Evolutionary conservation across 2,113 vertebrate species (phyloP), one percentile per base, ranked within the genome.

Genomic region (Ailurus styani): DNA sequence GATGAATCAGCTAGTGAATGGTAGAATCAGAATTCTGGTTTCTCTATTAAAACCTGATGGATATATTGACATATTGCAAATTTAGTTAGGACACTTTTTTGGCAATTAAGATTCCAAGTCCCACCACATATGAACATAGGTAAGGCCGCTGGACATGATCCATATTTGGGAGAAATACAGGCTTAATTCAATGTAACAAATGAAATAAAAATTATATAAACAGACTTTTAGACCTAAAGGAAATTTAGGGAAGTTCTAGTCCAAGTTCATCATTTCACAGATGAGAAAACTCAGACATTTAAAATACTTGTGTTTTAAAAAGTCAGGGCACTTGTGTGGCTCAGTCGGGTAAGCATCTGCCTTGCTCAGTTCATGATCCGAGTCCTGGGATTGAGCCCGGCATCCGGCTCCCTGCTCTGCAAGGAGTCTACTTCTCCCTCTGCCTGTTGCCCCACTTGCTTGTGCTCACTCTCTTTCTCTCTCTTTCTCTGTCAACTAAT

Each of bases 291-390:
- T 62, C 7, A 60, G 10, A 0, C 2, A 68, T 68, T 89, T 95
- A 83, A 88, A 96, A 89, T 55, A 89, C 31, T 92, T 97, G 1
- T 18, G n/a, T 82, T 85, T 93, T 66, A 83, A 97, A 85, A 91
- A 83, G 23, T 77, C 40, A 12, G 12, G 62, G 62, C 31, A 29
- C 62, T 13, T 64, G 29, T 10, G 60, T 31, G 29, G 27, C 29
- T 64, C 62, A 64, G 60, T 31, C 27, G 12, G 60, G 5, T 31
- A 62, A 31, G 13, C 5, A 5, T 64, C 62, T 64, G 62, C 29
- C 29, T 64, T 64, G 62, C 29, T 64, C 62, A 64, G 62, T 31
- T 64, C 62, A 31, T 64, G 60, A 64, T 64, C 12, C 62, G 57
- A 8, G 62, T 64, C 29, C 6, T 64, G 13, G 29, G 29, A 64